Evolutionary conservation across 2,113 vertebrate genomes (phyloP), one percentile per base, ranked within the genome.

Genomic region (Ardeotis arabs): DNA sequence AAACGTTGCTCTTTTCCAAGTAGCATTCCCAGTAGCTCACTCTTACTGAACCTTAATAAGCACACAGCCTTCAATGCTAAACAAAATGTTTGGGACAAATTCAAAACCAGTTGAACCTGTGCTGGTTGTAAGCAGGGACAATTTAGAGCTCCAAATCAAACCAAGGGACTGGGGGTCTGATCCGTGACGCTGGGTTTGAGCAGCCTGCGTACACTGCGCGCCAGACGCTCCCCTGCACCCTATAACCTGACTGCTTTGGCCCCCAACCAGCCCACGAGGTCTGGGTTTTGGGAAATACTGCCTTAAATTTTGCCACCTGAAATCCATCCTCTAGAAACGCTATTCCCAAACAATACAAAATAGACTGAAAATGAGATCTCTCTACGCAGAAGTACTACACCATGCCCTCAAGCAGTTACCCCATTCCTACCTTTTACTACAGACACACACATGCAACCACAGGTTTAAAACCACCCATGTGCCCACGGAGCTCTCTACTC

Each of bases 171-270:
- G 28, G 33, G 20, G 28, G 37, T 41, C 29, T 60, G 29, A 33
- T 27, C 29, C 0, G 0, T 2, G 50, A 35, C 11, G 45, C 58
- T 70, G 47, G 25, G 19, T 33, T 49, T 37, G 50, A 66, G 74
- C n/a, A 66, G 79, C 44, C 13, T 0, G 0, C 1, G 0, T 8
- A 56, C 0, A 2, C 27, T 62, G 19, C 37, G 15, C 1, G 14
- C 3, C 14, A 44, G 47, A 47, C 6, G 6, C 25, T 16, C 1
- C 64, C 50, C 47, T 56, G 22, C 16, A 27, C 17, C 8, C 33
- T 24, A 10, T 28, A 44, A 35, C 29, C 47, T 37, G 28, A 27
- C 53, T 44, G 9, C 25, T 49, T 62, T 27, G 33, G 28, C 22
- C 25, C 35, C 44, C 24, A 79, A 7, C 8, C 33, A 62, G 6